Conservation (phyloP, 1,140 invertebrate genomes). For the Subanguina moxae region DNA sequence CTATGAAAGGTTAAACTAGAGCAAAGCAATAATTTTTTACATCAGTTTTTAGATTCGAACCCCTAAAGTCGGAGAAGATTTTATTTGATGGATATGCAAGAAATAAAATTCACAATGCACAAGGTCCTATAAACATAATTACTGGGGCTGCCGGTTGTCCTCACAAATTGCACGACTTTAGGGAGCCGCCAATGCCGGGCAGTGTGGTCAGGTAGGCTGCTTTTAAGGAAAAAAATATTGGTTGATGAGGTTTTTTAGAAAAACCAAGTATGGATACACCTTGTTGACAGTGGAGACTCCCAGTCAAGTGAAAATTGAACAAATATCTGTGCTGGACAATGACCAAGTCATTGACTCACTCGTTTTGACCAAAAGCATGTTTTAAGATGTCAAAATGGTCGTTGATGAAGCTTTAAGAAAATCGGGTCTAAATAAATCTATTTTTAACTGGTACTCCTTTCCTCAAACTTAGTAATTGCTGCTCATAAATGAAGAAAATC, state of each 20-base stretch:
- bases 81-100: background rate
- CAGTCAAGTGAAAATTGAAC: background rate
- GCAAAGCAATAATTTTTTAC: no score
- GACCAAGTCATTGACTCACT: background rate
- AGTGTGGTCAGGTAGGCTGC: constrained; percentile 1
- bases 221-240: no score
- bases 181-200: background rate
- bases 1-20: background rate
- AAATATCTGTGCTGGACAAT: background rate
- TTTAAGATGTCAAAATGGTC: no score
- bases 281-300: background rate
- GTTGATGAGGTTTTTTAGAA: no score
- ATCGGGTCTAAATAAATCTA: no score
- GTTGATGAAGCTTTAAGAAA: no score
- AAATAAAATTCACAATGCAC: background rate
- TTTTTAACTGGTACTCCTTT: no score
- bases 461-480: no score
- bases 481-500: no score
- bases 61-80: no score
- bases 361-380: background rate
- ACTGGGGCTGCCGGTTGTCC: background rate
- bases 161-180: background rate
- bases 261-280: background rate
- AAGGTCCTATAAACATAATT: background rate
- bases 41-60: no score